Percentiles rank a stretch among this genome's conserved stretches.
Conservation (phyloP, 64 coral and sea anemone species). For the Stichodactyla mertensii region DNA sequence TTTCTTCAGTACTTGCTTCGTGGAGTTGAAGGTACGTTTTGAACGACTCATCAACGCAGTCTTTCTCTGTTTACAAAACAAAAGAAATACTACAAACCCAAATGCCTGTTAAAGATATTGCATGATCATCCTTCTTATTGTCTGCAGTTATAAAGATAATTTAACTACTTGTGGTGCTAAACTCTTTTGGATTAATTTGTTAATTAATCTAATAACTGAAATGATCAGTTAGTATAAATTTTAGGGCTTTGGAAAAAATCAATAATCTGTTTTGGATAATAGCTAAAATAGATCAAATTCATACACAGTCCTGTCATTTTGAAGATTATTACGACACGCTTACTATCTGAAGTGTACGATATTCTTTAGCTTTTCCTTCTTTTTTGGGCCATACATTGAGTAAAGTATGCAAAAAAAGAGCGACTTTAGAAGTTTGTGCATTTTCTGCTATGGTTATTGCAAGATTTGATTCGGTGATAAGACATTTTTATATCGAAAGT, state of each 20-base stretch:
- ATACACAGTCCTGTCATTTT: background rate
- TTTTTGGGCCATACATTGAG: background rate
- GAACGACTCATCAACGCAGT: background rate
- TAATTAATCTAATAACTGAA: constrained; percentile 2
- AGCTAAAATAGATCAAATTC: background rate
- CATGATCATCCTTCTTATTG: background rate
- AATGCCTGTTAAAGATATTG: too few relatives aligned
- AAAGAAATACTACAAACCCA: background rate
- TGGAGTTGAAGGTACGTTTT: constrained; percentile 19
- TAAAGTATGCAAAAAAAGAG: background rate
- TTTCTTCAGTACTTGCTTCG: background rate
- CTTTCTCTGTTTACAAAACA: background rate
- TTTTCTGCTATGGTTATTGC: background rate
- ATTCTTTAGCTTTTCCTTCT: background rate
- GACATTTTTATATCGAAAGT: background rate
- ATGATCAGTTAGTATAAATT: background rate
- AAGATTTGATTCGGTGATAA: background rate
- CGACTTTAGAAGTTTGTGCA: background rate
- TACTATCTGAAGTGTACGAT: background rate
- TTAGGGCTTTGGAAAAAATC: background rate
- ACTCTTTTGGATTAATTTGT: background rate
- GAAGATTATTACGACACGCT: background rate
- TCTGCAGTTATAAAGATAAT: background rate
- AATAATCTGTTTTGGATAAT: background rate
- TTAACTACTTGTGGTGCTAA: background rate